Percentiles rank a stretch among this genome's conserved stretches.
phyloP scores from a whole-genome alignment of 1,140 invertebrate species.

The Adelges cooleyi region DNA sequence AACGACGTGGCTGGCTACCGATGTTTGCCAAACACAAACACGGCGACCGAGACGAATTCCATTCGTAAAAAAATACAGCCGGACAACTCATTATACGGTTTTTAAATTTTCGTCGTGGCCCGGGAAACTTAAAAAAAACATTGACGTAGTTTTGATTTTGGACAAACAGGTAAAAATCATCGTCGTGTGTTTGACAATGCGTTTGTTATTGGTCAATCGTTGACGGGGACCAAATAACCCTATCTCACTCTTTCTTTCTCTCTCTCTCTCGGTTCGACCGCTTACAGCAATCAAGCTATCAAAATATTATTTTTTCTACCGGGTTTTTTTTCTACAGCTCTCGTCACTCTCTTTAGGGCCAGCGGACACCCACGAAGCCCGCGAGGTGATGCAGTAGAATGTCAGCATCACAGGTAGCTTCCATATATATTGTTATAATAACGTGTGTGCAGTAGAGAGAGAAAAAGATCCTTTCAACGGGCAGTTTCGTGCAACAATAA shows the following conservation, averaged over 20 bases:
- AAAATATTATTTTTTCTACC: slow-evolving; percentile 26
- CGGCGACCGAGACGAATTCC: slow-evolving; percentile 3
- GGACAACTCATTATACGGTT: slow-evolving; percentile 17
- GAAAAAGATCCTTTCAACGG: slow-evolving; percentile 17
- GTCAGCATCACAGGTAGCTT: slow-evolving; percentile 11
- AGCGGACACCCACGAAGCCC: slow-evolving; percentile 19
- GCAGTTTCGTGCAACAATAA: slow-evolving; percentile 12
- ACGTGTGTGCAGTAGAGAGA: too few species aligned
- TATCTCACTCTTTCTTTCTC: background rate
- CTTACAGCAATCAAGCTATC: slow-evolving; percentile 24
- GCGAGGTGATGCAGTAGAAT: slow-evolving; percentile 24
- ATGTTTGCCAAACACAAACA: slow-evolving; percentile 24
- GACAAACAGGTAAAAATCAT: slow-evolving; percentile 25
- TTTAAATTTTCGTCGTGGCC: slow-evolving; percentile 6
- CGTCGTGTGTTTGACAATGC: slow-evolving; percentile 5
- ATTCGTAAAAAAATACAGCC: background rate
- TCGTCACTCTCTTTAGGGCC: background rate
- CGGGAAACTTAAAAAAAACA: slow-evolving; percentile 23
- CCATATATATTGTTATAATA: too few species aligned
- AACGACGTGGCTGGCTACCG: slow-evolving; percentile 3
- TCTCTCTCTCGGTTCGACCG: background rate
- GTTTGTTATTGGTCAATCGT: slow-evolving; percentile 13
- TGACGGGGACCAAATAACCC: background rate
- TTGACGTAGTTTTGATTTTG: slow-evolving; percentile 20
- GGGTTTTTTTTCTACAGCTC: slow-evolving; percentile 4